These are phyloP conservation scores for Megaceryle torquata DNA, from an alignment of 2,113 vertebrate genomes.

Conservation along the genomic window DNA sequence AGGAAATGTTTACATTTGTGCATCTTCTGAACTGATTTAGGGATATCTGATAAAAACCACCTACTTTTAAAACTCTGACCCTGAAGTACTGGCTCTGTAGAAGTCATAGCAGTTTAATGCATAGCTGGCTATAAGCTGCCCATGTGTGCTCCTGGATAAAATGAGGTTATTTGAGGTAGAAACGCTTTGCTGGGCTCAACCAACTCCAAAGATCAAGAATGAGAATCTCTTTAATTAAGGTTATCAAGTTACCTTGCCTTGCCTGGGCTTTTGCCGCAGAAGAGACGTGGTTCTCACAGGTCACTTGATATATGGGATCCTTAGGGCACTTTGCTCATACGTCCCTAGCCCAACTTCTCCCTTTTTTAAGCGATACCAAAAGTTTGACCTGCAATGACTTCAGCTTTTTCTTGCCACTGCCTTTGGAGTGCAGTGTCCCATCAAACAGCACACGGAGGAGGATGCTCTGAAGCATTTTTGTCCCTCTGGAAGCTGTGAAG, in stretches of 20 bases:
- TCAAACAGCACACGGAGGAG: not conserved
- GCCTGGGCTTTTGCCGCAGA: not conserved
- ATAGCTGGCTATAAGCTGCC: not conserved
- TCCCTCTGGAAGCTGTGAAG: not conserved
- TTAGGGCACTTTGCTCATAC: not conserved
- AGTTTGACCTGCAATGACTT: not conserved
- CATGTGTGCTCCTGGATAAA: not conserved
- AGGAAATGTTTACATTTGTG: not conserved
- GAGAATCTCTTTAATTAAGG: not conserved
- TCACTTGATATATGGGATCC: not conserved
- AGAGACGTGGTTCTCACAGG: not conserved
- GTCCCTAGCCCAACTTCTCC: not conserved
- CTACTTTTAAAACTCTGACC: not conserved
- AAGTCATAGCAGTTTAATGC: accelerated
- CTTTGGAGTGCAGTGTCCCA: not conserved
- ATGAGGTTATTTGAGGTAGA: not conserved
- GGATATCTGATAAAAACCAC: not conserved
- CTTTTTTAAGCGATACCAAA: no score
- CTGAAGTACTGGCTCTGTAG: accelerated
- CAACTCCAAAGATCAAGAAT: not conserved
- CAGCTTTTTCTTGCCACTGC: not conserved
- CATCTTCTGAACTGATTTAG: not conserved
- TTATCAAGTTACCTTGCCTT: not conserved
- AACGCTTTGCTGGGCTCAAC: not conserved
- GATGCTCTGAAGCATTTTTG: not conserved